Conservation (phyloP, 2,113 vertebrate genomes). For the Cynocephalus volans region DNA sequence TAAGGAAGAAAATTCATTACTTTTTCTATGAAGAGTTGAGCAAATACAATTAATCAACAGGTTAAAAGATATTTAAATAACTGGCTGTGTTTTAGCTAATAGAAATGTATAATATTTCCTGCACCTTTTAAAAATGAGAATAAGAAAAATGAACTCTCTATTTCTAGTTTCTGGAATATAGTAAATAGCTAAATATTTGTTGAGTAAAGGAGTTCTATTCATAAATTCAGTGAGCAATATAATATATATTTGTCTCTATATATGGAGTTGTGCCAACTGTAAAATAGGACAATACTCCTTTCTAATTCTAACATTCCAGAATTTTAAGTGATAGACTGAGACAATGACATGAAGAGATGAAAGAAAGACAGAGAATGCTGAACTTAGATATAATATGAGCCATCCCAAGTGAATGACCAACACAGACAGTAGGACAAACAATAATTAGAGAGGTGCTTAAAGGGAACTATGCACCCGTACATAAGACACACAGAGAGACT, state of each 20-base stretch:
- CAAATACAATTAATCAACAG: background rate
- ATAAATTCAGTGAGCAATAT: background rate
- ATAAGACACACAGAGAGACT: background rate
- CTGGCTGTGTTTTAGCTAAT: slow-evolving; percentile 15
- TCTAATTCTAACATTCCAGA: background rate
- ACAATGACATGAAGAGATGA: background rate
- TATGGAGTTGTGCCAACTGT: slow-evolving; percentile 10
- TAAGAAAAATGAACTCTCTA: background rate
- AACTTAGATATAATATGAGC: background rate
- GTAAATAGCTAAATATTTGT: background rate
- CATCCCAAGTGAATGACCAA: background rate
- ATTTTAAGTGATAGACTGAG: background rate
- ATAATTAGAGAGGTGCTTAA: background rate
- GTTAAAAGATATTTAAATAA: slow-evolving; percentile 15
- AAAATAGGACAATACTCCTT: slow-evolving; percentile 1
- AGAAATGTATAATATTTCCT: background rate
- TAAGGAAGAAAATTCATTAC: background rate
- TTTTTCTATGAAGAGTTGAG: background rate
- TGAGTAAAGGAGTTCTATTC: slow-evolving; percentile 22
- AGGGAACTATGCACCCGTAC: background rate
- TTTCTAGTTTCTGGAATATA: slow-evolving; percentile 21
- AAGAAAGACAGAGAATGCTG: background rate
- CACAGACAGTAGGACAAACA: background rate
- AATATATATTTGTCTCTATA: background rate
- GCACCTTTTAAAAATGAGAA: background rate